Percentiles rank a stretch among this genome's conserved stretches.
These are phyloP conservation scores for Heliconius cydno DNA, from an alignment of 2,888 invertebrate genomes.

Conservation along the genomic window DNA sequence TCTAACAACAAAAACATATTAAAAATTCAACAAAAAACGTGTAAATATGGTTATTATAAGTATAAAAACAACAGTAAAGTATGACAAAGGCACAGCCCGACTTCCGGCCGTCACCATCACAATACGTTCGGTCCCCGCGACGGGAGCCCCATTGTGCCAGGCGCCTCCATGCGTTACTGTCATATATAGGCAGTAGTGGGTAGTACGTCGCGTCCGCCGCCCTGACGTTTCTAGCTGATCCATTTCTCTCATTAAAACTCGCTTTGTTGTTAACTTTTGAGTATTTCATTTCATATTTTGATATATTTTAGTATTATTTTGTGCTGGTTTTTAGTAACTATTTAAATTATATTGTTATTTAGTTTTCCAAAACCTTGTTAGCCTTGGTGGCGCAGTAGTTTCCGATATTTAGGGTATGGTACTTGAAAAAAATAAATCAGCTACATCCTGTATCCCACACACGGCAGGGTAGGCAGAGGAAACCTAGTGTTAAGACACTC, in stretches of 20 bases:
- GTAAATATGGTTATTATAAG: constrained; percentile 18
- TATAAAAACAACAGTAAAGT: constrained; percentile 26
- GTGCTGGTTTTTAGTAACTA: background rate
- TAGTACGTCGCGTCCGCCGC: constrained; percentile 57
- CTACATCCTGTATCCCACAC: no score
- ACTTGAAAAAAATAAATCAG: no score
- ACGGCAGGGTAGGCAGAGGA: no score
- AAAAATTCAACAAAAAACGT: constrained; percentile 9
- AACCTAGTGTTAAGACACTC: no score
- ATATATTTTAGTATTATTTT: background rate
- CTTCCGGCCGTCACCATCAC: constrained; percentile 62
- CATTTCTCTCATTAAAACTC: constrained; percentile 58
- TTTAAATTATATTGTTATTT: no score
- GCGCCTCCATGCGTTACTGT: constrained; percentile 69
- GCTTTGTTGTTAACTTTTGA: constrained; percentile 23
- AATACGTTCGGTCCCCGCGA: constrained; percentile 64
- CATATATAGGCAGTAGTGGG: constrained; percentile 45
- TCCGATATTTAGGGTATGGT: no score
- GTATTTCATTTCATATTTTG: constrained; percentile 1
- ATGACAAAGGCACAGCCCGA: constrained; percentile 57
- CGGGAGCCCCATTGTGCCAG: constrained; percentile 69
- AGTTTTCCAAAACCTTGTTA: no score
- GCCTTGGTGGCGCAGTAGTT: no score
- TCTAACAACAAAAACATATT: background rate
- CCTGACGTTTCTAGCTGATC: constrained; percentile 58